These are phyloP conservation scores for Irena cyanogastra DNA, from an alignment of 2,113 vertebrate genomes.

Conservation along the genomic window DNA sequence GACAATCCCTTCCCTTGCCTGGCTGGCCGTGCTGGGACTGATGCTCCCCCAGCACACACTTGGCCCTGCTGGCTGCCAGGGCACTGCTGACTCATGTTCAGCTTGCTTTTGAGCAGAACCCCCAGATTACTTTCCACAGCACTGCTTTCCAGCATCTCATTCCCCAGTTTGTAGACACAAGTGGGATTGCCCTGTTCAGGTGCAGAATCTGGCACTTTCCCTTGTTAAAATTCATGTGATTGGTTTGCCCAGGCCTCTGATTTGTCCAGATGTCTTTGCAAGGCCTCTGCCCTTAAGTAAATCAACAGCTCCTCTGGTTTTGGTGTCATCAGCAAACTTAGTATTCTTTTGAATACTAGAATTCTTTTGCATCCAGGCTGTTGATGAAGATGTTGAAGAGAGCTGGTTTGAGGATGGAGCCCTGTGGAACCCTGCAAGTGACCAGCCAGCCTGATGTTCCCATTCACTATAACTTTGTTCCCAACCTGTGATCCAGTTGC, in stretches of 20 bases:
- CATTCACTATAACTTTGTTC: not conserved
- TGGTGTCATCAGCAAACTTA: not conserved
- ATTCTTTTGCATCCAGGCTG: accelerated
- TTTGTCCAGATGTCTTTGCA: accelerated
- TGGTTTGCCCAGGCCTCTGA: not conserved
- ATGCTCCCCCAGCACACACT: accelerated
- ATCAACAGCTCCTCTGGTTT: not conserved
- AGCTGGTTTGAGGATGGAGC: not conserved
- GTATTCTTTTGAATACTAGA: not conserved
- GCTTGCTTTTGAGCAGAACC: accelerated
- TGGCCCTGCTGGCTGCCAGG: not conserved
- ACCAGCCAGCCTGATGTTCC: not conserved
- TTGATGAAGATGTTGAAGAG: not conserved
- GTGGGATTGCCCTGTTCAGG: accelerated
- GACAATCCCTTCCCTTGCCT: not conserved
- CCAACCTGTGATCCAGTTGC: not conserved
- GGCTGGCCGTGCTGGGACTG: accelerated
- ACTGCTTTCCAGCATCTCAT: too few relatives aligned
- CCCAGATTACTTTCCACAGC: not conserved
- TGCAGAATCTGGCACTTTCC: not conserved
- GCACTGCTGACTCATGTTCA: not conserved
- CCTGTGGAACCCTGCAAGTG: not conserved
- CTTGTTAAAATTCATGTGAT: not conserved
- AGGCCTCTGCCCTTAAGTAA: not conserved
- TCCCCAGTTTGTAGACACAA: not conserved